A percentile compares a stretch with the other conserved stretches of the same genome.
Conservation (phyloP, 2,113 vertebrate species). For the Herpailurus yagouaroundi region DNA sequence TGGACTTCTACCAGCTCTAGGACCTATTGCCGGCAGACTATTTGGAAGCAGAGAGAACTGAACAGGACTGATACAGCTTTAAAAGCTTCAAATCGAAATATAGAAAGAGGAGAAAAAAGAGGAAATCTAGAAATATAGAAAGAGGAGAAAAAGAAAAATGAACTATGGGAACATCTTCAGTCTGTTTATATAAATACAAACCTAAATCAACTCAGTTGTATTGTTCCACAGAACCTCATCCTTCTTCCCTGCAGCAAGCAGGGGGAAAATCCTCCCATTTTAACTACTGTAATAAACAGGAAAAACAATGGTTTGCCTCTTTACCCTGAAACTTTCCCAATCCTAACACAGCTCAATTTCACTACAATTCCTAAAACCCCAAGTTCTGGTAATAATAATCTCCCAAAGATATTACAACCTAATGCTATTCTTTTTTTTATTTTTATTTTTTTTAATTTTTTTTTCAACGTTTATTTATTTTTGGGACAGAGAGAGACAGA, state of each 20-base stretch:
- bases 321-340: not conserved
- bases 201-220: not conserved
- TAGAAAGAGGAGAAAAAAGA: not conserved
- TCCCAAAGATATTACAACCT: not conserved
- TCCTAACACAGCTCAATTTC: not conserved
- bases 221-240: not conserved
- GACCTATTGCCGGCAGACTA: not conserved
- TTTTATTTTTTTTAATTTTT: too few relatives aligned
- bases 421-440: not conserved
- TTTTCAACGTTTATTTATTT: too few relatives aligned
- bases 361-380: not conserved
- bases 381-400: not conserved
- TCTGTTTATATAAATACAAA: slow-evolving; percentile 5
- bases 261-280: not conserved
- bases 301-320: not conserved
- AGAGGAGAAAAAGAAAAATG: not conserved
- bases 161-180: not conserved
- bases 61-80: not conserved
- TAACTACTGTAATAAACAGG: not conserved
- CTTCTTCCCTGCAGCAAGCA: not conserved
- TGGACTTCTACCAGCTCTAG: not conserved
- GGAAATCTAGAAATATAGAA: not conserved
- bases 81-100: not conserved
- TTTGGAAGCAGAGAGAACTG: not conserved
- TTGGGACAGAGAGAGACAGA: too few relatives aligned